A percentile compares a stretch with the other conserved stretches of the same genome.
Conservation (phyloP, 1,140 invertebrate species). For the Sycophila sp. region DNA sequence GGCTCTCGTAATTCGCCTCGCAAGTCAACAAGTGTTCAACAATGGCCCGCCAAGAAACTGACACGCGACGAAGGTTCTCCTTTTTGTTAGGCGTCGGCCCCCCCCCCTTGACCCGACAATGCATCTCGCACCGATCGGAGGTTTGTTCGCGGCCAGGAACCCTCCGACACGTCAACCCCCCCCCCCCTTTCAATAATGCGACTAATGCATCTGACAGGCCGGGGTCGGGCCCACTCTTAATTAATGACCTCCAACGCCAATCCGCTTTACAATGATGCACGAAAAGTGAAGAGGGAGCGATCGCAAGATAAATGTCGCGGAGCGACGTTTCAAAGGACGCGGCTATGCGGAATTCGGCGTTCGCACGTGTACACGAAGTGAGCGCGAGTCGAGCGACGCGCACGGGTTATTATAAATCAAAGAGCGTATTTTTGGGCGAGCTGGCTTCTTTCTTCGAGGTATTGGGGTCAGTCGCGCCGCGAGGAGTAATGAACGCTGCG, state of each 20-base stretch:
- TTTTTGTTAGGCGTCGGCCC: not conserved
- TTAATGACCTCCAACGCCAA: slow-evolving; percentile 11
- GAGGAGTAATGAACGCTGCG: not conserved
- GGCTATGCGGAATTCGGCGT: too few relatives aligned
- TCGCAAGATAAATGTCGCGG: slow-evolving; percentile 14
- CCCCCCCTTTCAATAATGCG: slow-evolving; percentile 1
- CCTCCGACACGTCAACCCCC: not conserved
- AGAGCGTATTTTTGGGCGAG: slow-evolving; percentile 12
- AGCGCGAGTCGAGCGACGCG: not conserved
- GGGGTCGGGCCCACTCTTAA: not conserved
- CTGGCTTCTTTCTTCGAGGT: not conserved
- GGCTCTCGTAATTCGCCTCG: not conserved
- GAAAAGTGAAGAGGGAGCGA: not conserved
- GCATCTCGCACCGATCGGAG: too few relatives aligned
- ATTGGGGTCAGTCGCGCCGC: not conserved
- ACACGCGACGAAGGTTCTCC: not conserved
- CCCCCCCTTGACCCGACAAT: not conserved
- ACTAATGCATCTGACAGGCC: slow-evolving; percentile 19
- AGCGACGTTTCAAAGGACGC: slow-evolving; percentile 12
- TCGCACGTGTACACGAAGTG: too few relatives aligned
- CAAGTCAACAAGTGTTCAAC: slow-evolving; percentile 22
- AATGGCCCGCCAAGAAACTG: not conserved
- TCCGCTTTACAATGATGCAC: slow-evolving; percentile 13
- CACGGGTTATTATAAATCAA: slow-evolving; percentile 15
- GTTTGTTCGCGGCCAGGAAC: not conserved